Conservation (phyloP, 2,113 vertebrate species). For the Cichladusa arquata region DNA sequence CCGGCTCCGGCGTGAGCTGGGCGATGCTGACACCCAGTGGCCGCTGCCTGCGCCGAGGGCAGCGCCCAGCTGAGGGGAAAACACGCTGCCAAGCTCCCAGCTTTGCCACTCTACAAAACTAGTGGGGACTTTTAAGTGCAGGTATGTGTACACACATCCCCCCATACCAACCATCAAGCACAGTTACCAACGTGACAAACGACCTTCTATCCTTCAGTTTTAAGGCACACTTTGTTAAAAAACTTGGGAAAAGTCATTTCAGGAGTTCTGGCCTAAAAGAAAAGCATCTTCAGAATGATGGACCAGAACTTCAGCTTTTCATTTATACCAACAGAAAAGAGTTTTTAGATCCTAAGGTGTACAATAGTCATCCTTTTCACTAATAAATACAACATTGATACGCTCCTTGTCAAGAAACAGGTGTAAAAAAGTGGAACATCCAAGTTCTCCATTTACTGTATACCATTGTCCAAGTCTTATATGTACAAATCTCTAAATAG, state of each 20-base stretch:
- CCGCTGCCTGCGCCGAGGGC: neutral
- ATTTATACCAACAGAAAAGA: neutral
- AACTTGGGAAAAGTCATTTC: neutral
- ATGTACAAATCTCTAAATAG: neutral
- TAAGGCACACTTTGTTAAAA: neutral
- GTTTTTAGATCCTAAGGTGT: neutral
- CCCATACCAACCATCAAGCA: neutral
- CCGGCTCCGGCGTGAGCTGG: neutral
- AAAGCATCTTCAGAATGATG: neutral
- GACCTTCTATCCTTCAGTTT: neutral
- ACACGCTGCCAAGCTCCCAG: neutral
- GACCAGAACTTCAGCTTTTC: neutral
- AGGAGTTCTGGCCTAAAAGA: neutral
- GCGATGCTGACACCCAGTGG: conserved; percentile 53
- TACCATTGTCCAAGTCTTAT: neutral
- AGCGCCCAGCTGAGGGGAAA: neutral
- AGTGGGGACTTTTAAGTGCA: neutral
- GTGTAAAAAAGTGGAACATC: neutral
- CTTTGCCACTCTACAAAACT: neutral
- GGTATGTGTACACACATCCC: fast-evolving
- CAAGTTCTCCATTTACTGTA: neutral
- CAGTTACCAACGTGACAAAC: neutral
- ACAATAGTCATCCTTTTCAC: neutral
- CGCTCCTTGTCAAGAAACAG: neutral
- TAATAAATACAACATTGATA: neutral